Percentiles rank a stretch among this genome's conserved stretches.
Evolutionary conservation across 1,140 invertebrate genomes (phyloP).

Genomic region (Medauroidea extradentata): DNA sequence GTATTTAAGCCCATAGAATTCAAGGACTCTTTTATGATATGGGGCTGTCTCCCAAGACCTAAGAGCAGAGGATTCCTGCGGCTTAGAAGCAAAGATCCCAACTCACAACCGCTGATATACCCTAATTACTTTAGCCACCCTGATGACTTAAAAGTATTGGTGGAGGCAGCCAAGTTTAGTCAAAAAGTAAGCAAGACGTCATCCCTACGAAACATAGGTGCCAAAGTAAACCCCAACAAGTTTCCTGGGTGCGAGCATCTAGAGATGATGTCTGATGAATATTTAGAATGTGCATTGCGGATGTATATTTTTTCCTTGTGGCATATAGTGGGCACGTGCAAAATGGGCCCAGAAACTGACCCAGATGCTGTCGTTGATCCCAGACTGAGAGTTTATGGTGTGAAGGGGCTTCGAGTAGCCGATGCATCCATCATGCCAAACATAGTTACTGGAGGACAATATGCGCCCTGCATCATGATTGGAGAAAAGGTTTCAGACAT

Average conservation of each 20-base stretch:
- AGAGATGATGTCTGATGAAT: too few relatives aligned
- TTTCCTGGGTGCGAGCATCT: constrained; percentile 48
- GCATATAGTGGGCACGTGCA: constrained; percentile 42
- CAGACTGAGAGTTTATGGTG: constrained; percentile 19
- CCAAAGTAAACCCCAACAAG: constrained; percentile 26
- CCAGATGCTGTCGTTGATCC: too few relatives aligned
- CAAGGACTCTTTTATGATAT: too few relatives aligned
- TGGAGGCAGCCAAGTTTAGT: constrained; percentile 26
- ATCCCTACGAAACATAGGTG: constrained; percentile 34
- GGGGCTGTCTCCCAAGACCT: constrained; percentile 36
- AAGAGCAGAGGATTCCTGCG: constrained; percentile 39
- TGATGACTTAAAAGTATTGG: constrained; percentile 28
- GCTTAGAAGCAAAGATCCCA: constrained; percentile 42
- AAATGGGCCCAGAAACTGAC: constrained; percentile 40
- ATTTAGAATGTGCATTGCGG: too few relatives aligned
- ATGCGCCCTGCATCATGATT: constrained; percentile 17
- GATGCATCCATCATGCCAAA: constrained; percentile 18
- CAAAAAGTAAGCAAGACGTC: constrained; percentile 24
- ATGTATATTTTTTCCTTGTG: too few relatives aligned
- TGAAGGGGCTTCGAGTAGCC: constrained; percentile 12
- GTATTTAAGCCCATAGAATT: too few relatives aligned
- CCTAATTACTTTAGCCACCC: constrained; percentile 43
- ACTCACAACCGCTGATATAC: constrained; percentile 47
- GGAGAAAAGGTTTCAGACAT: too few relatives aligned
- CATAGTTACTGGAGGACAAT: constrained; percentile 10